Conservation (phyloP, 2,113 vertebrate species). For the Vulpes vulpes region DNA sequence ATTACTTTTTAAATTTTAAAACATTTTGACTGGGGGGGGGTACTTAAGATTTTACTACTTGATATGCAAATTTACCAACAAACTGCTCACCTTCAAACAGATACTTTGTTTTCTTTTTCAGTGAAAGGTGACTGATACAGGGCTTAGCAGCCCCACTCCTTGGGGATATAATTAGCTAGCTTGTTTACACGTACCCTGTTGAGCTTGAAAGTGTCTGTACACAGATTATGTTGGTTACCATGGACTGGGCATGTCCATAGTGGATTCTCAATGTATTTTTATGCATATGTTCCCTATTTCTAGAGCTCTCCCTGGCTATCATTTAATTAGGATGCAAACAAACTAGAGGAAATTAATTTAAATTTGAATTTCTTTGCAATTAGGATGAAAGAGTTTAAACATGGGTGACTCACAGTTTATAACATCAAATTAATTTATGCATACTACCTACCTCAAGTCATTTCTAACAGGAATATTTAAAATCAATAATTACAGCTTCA, state of each 20-base stretch:
- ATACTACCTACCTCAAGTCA: slow-evolving; percentile 75
- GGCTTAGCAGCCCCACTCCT: slow-evolving; percentile 44
- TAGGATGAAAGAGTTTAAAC: slow-evolving; percentile 83
- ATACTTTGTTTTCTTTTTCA: slow-evolving; percentile 60
- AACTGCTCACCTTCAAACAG: slow-evolving; percentile 10
- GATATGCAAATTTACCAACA: slow-evolving; percentile 47
- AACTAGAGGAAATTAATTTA: slow-evolving; percentile 82
- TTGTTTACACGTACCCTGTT: slow-evolving; percentile 60
- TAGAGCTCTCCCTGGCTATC: slow-evolving; percentile 57
- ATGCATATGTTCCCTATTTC: slow-evolving; percentile 71
- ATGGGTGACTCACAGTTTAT: slow-evolving; percentile 78
- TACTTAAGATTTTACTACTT: slow-evolving; percentile 53
- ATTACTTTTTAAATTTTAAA: not conserved
- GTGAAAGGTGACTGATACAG: slow-evolving; percentile 64
- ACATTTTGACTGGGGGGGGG: not conserved
- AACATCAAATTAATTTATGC: slow-evolving; percentile 84
- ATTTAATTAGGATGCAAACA: slow-evolving; percentile 83
- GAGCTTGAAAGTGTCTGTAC: slow-evolving; percentile 17
- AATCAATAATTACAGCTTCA: slow-evolving; percentile 81
- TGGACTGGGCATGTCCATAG: not conserved
- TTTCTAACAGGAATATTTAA: slow-evolving; percentile 81
- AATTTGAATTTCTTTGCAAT: slow-evolving; percentile 84
- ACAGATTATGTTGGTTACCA: slow-evolving; percentile 64
- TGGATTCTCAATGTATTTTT: slow-evolving; percentile 63
- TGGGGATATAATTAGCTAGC: slow-evolving; percentile 59